Evolutionary conservation across 2,888 invertebrate genomes (phyloP).

Genomic region (Drosophila rubida): DNA sequence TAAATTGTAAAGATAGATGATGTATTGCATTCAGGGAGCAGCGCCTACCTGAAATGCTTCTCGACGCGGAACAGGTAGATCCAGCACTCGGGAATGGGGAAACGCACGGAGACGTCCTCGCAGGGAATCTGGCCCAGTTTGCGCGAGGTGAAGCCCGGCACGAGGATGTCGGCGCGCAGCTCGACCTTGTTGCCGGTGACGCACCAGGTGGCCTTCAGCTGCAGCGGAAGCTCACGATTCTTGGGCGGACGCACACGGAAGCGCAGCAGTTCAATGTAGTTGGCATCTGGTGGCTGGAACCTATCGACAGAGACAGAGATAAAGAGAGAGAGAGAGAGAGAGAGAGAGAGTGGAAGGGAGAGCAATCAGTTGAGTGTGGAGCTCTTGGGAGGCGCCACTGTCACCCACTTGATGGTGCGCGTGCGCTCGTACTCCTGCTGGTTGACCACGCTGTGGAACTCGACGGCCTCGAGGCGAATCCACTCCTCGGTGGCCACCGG

Average conservation of each 20-base stretch:
- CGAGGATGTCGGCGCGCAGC: slow-evolving; percentile 96
- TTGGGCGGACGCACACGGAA: slow-evolving; percentile 97
- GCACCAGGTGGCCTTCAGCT: slow-evolving; percentile 95
- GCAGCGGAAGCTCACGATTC: slow-evolving; percentile 98
- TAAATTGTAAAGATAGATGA: too few species aligned
- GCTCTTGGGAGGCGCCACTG: too few species aligned
- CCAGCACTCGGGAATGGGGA: slow-evolving; percentile 99
- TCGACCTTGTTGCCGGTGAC: slow-evolving; percentile 96
- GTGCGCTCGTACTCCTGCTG: slow-evolving; percentile 94
- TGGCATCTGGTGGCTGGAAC: slow-evolving; percentile 98
- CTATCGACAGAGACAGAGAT: slow-evolving; percentile 86
- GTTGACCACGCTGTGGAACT: slow-evolving; percentile 97
- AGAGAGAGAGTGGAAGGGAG: too few species aligned
- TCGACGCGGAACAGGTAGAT: slow-evolving; percentile 99
- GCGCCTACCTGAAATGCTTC: slow-evolving; percentile 96
- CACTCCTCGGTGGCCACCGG: slow-evolving; percentile 99
- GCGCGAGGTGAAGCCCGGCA: slow-evolving; percentile 98
- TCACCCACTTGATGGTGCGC: slow-evolving; percentile 92
- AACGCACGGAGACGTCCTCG: slow-evolving; percentile 97
- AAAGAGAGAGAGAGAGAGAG: too few species aligned
- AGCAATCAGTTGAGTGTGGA: too few species aligned
- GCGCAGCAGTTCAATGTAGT: slow-evolving; percentile 97
- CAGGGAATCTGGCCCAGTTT: slow-evolving; percentile 98
- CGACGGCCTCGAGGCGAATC: slow-evolving; percentile 97
- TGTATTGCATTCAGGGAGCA: too few species aligned